Evolutionary conservation across 2,113 vertebrate species (phyloP).

Genomic region (Rhinopomastus cyanomelas): DNA sequence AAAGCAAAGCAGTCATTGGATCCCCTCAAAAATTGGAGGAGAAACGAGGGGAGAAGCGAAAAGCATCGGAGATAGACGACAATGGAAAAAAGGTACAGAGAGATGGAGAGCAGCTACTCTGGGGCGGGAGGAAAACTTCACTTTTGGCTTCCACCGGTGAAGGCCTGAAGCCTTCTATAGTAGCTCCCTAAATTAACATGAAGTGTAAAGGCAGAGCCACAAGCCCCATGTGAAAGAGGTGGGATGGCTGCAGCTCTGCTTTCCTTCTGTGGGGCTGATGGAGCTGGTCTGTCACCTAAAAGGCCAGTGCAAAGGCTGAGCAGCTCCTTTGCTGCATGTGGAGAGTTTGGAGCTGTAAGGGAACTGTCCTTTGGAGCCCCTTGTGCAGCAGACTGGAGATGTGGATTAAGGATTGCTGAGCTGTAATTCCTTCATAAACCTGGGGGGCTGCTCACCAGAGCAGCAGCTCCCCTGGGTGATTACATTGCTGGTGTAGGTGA

Average conservation of each 20-base stretch:
- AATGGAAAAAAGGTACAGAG: constrained; percentile 76
- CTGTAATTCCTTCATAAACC: neutral
- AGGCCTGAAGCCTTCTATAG: neutral
- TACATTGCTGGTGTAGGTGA: no score
- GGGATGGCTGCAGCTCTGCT: neutral
- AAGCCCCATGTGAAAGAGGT: neutral
- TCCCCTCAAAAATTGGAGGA: constrained; percentile 71
- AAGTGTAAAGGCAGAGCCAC: neutral
- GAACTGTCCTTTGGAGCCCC: neutral
- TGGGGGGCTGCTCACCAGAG: neutral
- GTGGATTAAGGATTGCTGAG: neutral
- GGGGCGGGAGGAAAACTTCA: neutral
- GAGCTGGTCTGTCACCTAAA: neutral
- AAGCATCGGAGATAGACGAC: constrained; percentile 55
- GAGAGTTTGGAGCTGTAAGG: neutral
- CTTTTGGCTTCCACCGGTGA: neutral
- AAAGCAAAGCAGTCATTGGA: constrained; percentile 12
- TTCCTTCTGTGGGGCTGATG: neutral
- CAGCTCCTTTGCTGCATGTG: no score
- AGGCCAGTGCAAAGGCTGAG: neutral
- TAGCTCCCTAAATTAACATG: neutral
- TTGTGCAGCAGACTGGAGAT: neutral
- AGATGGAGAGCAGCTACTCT: fast-evolving
- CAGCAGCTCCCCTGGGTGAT: no score
- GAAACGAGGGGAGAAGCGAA: constrained; percentile 75